Evolutionary conservation across 64 coral and sea anemone genomes (phyloP).

Genomic region (Porites australiensis): DNA sequence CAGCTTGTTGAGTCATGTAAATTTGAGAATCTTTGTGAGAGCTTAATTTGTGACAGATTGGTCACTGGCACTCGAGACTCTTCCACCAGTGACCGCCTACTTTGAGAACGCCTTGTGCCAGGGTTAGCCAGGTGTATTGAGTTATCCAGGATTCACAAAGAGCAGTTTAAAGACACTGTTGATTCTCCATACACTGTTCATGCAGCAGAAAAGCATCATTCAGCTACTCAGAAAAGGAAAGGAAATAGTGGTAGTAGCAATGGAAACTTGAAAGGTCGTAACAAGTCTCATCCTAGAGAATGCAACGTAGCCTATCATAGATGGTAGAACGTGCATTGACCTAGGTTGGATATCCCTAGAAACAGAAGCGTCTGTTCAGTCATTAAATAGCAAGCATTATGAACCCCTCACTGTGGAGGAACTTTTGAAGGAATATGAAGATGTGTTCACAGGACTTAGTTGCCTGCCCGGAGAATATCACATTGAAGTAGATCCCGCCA

Average conservation of each 20-base stretch:
- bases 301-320: slow-evolving; percentile 1
- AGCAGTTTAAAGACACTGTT: slow-evolving; percentile 22
- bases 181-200: not conserved
- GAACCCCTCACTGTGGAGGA: not conserved
- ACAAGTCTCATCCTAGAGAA: not conserved
- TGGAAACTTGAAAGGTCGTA: not conserved
- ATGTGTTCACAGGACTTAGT: not conserved
- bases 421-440: too few species aligned
- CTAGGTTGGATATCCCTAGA: too few species aligned
- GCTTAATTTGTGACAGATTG: too few species aligned
- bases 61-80: too few species aligned
- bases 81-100: too few species aligned
- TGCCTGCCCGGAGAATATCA: not conserved
- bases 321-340: not conserved
- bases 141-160: slow-evolving; percentile 4
- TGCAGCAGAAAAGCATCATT: not conserved
- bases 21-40: too few species aligned
- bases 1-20: too few species aligned
- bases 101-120: too few species aligned
- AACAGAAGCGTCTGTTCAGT: too few species aligned
- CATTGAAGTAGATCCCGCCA: too few species aligned
- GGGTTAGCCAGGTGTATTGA: too few species aligned
- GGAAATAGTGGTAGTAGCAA: too few species aligned
- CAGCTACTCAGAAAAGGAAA: not conserved
- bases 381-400: not conserved